These are phyloP conservation scores for Hyposoter didymator DNA, from an alignment of 2,888 invertebrate genomes.

Conservation along the genomic window DNA sequence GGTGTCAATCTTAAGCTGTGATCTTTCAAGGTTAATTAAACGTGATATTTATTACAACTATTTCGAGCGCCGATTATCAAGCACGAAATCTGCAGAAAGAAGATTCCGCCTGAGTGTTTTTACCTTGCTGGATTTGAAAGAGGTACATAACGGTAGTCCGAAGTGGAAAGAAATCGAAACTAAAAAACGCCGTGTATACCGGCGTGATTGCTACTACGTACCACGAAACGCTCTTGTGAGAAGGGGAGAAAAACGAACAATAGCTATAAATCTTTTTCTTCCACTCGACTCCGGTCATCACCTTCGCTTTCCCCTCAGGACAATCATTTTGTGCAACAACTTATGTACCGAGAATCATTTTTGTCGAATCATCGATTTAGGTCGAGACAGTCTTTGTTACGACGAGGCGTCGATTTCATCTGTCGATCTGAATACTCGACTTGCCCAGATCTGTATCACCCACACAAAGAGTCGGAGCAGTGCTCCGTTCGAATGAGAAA, in stretches of 20 bases:
- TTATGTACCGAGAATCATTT: constrained; percentile 29
- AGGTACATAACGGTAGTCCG: constrained; percentile 7
- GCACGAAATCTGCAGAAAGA: constrained; percentile 21
- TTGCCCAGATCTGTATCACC: constrained; percentile 7
- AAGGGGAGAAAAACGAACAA: constrained; percentile 32
- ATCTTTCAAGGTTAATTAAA: constrained; percentile 26
- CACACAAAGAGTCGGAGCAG: not conserved
- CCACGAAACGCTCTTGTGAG: constrained; percentile 25
- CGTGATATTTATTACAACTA: not conserved
- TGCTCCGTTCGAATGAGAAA: constrained; percentile 2
- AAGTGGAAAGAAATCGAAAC: constrained; percentile 39
- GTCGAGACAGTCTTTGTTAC: constrained; percentile 32
- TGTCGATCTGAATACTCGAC: constrained; percentile 5
- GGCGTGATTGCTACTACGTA: constrained; percentile 37
- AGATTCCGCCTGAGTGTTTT: not conserved
- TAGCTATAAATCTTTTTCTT: constrained; percentile 40
- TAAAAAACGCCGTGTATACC: constrained; percentile 7
- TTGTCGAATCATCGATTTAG: constrained; percentile 16
- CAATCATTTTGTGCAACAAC: constrained; percentile 22
- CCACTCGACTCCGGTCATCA: constrained; percentile 49
- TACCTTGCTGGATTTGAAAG: not conserved
- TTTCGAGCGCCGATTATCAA: constrained; percentile 6
- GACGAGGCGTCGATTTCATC: constrained; percentile 36
- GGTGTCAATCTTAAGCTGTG: not conserved
- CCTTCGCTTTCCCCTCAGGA: constrained; percentile 32